phyloP scores from a whole-genome alignment of 2,888 invertebrate species.

The Argyra leucocephala region DNA sequence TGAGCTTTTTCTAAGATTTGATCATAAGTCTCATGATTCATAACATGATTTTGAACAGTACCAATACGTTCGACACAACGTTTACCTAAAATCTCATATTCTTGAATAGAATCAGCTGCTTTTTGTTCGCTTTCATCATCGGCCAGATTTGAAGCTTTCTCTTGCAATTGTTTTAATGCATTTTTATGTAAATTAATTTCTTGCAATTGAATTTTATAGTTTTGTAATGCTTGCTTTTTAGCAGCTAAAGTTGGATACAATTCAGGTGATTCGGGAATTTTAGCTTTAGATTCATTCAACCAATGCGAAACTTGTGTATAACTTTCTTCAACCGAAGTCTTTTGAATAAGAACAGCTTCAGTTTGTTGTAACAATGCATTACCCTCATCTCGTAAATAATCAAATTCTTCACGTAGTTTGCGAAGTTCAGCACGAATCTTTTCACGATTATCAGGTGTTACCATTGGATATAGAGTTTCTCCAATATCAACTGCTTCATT shows the following conservation, averaged over 20 bases:
- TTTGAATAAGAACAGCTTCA: constrained; percentile 78
- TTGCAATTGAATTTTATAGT: constrained; percentile 68
- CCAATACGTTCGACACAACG: constrained; percentile 59
- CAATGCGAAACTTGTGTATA: constrained; percentile 80
- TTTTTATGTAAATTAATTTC: constrained; percentile 79
- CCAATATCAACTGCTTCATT: constrained; percentile 77
- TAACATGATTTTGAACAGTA: constrained; percentile 60
- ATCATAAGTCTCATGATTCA: constrained; percentile 72
- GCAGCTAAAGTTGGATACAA: constrained; percentile 73
- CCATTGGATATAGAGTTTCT: constrained; percentile 76
- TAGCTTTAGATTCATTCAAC: constrained; percentile 69
- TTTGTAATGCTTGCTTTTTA: constrained; percentile 78
- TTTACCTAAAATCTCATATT: constrained; percentile 59
- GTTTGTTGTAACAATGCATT: constrained; percentile 77
- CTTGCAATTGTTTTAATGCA: constrained; percentile 72
- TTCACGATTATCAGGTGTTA: constrained; percentile 81
- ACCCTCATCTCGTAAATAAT: constrained; percentile 73
- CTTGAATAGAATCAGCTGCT: constrained; percentile 60
- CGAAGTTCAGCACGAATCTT: constrained; percentile 71
- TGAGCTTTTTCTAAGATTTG: constrained; percentile 72
- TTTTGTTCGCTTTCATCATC: constrained; percentile 71
- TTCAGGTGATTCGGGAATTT: constrained; percentile 60
- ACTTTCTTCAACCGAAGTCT: constrained; percentile 88
- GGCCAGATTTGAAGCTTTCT: constrained; percentile 67
- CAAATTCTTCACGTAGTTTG: constrained; percentile 69